Evolutionary conservation across 92 coral and sea anemone genomes (phyloP).

Genomic region (Umimayanthus chanpuru): DNA sequence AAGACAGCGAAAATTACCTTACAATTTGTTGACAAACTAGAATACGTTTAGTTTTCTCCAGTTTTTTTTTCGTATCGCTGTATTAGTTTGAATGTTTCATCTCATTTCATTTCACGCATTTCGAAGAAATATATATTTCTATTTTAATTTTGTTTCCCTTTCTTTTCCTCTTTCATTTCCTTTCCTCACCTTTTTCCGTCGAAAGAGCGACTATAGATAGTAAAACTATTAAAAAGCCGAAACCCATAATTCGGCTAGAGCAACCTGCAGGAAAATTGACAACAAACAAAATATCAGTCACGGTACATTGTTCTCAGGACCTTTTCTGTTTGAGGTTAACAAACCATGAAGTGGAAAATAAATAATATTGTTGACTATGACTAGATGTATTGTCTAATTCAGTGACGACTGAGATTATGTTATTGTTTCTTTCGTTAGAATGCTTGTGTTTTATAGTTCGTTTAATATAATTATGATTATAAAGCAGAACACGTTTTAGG

Average conservation of each 20-base stretch:
- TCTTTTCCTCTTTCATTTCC: slow-evolving; percentile 62
- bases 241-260: slow-evolving; percentile 78
- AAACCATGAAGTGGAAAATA: slow-evolving; percentile 8
- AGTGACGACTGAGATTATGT: not conserved
- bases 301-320: not conserved
- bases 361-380: not conserved
- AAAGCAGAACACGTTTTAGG: not conserved
- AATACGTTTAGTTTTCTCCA: no score
- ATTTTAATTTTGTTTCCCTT: not conserved
- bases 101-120: not conserved
- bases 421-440: not conserved
- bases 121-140: slow-evolving; percentile 26
- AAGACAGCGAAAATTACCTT: no score
- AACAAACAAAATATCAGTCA: not conserved
- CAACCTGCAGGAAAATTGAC: slow-evolving; percentile 55
- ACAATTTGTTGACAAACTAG: not conserved
- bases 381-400: not conserved
- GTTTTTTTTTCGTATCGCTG: not conserved
- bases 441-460: not conserved
- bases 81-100: no score
- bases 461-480: no score
- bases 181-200: slow-evolving; percentile 84
- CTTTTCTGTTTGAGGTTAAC: not conserved
- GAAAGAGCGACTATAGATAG: slow-evolving; percentile 73
- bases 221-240: slow-evolving; percentile 74